Conservation (phyloP, 2,797 vertebrate species). For the Eutrigla gurnardus region DNA sequence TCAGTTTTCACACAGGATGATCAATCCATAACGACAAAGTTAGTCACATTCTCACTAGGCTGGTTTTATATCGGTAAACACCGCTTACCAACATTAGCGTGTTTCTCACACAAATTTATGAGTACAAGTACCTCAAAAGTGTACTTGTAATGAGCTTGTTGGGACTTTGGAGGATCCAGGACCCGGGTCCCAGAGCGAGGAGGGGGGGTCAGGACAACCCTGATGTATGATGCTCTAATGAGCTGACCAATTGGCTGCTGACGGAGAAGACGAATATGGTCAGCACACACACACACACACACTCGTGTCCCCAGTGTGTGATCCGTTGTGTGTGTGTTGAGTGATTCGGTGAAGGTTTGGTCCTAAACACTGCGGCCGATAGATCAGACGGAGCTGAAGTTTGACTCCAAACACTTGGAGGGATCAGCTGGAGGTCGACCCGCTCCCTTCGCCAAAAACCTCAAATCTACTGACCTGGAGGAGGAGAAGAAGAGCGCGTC, state of each 20-base stretch:
- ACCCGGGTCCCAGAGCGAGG: constrained; percentile 14
- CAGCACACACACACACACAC: constrained; percentile 34
- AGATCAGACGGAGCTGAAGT: constrained; percentile 69
- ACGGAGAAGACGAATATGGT: constrained; percentile 77
- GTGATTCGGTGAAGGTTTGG: constrained; percentile 49
- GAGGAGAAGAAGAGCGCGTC: constrained; percentile 24
- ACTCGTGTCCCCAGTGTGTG: constrained; percentile 56
- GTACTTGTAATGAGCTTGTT: no score
- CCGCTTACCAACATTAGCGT: no score
- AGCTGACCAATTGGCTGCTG: constrained; percentile 81
- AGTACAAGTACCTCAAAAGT: background rate
- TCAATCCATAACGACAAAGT: no score
- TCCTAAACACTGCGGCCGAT: constrained; percentile 60
- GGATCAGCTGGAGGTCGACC: constrained; percentile 65
- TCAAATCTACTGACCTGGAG: background rate
- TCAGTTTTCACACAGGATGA: no score
- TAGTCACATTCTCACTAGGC: no score
- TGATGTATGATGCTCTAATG: constrained; percentile 79
- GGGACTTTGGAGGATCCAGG: background rate
- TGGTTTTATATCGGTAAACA: no score
- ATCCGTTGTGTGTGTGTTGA: constrained; percentile 53
- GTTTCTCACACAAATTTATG: background rate
- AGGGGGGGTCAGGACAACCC: constrained; percentile 59
- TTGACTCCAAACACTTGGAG: constrained; percentile 67
- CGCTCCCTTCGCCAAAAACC: constrained; percentile 3